A percentile compares a stretch with the other conserved stretches of the same genome.
phyloP scores from a whole-genome alignment of 2,888 invertebrate genomes.

The Lasioglossum vierecki region DNA sequence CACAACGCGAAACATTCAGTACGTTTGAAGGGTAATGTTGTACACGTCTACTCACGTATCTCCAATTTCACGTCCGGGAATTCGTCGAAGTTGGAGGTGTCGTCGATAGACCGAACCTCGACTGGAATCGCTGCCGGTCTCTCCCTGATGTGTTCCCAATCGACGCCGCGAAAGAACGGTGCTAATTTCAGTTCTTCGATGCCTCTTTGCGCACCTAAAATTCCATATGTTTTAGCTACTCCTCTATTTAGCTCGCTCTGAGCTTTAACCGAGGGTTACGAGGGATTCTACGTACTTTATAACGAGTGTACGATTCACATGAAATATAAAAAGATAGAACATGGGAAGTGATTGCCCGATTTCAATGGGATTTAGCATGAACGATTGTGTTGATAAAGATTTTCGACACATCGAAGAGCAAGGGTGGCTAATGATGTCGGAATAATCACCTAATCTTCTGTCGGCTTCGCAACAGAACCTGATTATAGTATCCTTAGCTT shows the following conservation, averaged over 20 bases:
- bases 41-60: constrained; percentile 92
- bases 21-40: background rate
- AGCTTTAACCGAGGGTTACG: background rate
- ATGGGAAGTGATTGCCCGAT: too few relatives aligned
- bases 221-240: background rate
- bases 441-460: constrained; percentile 88
- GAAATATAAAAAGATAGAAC: too few relatives aligned
- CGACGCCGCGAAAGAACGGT: constrained; percentile 97
- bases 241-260: background rate
- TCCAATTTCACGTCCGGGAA: constrained; percentile 99
- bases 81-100: constrained; percentile 99
- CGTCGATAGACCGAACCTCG: constrained; percentile 99
- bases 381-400: too few relatives aligned
- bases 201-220: constrained; percentile 93
- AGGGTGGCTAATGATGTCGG: background rate
- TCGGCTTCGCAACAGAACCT: constrained; percentile 99
- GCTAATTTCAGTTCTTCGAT: constrained; percentile 97
- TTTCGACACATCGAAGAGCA: background rate
- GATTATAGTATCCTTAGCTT: constrained; percentile 97
- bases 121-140: constrained; percentile 99
- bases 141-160: constrained; percentile 99
- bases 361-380: too few relatives aligned
- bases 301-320: too few relatives aligned
- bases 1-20: background rate
- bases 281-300: too few relatives aligned